A percentile compares a stretch with the other conserved stretches of the same genome.
Evolutionary conservation across 2,888 invertebrate species (phyloP).

Genomic region (Cosmia pyralina): DNA sequence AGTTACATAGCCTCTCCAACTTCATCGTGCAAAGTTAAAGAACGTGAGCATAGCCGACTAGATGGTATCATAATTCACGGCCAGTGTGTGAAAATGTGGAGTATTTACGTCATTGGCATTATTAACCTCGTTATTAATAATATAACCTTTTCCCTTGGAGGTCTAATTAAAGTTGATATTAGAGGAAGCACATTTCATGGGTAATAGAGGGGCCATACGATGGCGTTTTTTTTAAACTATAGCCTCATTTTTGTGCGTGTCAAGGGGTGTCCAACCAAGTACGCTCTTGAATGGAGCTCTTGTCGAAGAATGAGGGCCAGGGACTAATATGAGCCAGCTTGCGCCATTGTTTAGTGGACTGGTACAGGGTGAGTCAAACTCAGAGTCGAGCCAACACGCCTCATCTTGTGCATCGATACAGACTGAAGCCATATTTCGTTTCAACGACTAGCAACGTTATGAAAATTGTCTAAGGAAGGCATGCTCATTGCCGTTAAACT

Average conservation of each 20-base stretch:
- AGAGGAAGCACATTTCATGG: conserved; percentile 33
- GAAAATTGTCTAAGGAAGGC: conserved; percentile 10
- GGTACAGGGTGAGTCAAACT: conserved; percentile 21
- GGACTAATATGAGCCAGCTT: conserved; percentile 12
- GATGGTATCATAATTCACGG: conserved; percentile 49
- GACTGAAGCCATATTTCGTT: conserved; percentile 39
- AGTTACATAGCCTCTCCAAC: conserved; percentile 43
- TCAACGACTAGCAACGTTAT: conserved; percentile 16
- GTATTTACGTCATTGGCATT: conserved; percentile 37
- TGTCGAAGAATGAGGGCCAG: conserved; percentile 14
- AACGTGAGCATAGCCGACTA: conserved; percentile 48
- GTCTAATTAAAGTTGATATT: conserved; percentile 49
- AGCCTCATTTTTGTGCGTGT: conserved; percentile 4
- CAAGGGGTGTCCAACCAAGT: conserved; percentile 8
- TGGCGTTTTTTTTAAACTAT: conserved; percentile 1
- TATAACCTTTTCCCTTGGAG: conserved; percentile 31
- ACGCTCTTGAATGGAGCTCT: conserved; percentile 9
- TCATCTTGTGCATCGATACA: conserved; percentile 15
- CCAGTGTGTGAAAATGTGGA: conserved; percentile 34
- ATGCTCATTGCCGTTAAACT: conserved; percentile 28
- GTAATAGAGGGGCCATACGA: conserved; percentile 5
- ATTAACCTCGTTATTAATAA: conserved; percentile 57
- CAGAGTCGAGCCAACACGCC: conserved; percentile 17
- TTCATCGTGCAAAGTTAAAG: conserved; percentile 55
- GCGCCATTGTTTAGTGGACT: conserved; percentile 32